Base-by-base conservation (phyloP, 2,797 vertebrate species). In the Dermochelys coriacea region DNA sequence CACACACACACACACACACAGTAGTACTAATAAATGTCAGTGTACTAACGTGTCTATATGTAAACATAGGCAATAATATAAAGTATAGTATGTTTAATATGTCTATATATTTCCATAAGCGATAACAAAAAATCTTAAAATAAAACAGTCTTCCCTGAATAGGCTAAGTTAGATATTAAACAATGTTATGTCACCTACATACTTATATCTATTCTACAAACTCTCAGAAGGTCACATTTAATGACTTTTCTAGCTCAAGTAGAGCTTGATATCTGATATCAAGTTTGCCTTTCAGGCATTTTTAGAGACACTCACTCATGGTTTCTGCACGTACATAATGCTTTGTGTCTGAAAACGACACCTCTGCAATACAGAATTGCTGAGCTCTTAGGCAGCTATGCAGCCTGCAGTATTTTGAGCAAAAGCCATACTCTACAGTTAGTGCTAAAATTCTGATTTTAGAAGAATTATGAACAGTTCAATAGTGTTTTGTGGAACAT, bases 161-260 rank as follows among this genome's bases (percentile, higher is more conserved):
- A 21, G 19, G 2, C 34, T 82, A 41, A 71, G 3, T 54, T 78
- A 85, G 23, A 78, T 85, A 84, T 54, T 64, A 59, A 94, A 59
- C 37, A 82, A 5, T 77, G n/a, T n/a, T 15, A 47, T 29, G 6
- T 16, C 87, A 86, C 15, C 68, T 59, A 4, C 37, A n/a, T 27
- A 74, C 50, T 95, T 86, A 80, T 87, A 83, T 75, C 90, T 93
- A 75, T 37, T 91, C 77, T 80, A 47, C 80, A 93, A 82, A 80
- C 80, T 95, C 68, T 29, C 55, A 25, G 50, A 29, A 61, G 45
- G 77, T 45, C 10, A 4, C 25, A 90, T 45, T 81, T 93, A 96
- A 95, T 94, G 84, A 45, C 27, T 93, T 90, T 77, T 68, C 79
- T 91, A 87, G 88, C 88, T 97, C 89, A 91, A 77, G 83, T 9